Evolutionary conservation across 92 coral and sea anemone species (phyloP), one percentile per base, ranked within the genome.

Genomic region (Epizoanthus ramosus): DNA sequence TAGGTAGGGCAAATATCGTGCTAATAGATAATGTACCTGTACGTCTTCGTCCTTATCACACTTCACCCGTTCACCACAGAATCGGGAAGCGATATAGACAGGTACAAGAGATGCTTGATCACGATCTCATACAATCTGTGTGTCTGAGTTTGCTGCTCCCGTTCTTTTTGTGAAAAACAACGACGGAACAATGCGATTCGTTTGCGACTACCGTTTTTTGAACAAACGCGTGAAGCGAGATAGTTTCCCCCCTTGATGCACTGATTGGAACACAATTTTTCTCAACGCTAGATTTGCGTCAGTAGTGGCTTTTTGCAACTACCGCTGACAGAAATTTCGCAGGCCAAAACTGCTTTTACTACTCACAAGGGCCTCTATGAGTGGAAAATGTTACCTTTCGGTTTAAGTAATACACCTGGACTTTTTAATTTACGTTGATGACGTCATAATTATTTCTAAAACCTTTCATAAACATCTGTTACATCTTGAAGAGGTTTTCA

Each of bases 391-490:
- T 73, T 73, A 21, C 79, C 79, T 6, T 73, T 73, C 17, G 65
- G n/a, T n/a, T n/a, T n/a, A n/a, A n/a, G n/a, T n/a, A n/a, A n/a
- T n/a, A n/a, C n/a, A n/a, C n/a, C n/a, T n/a, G n/a, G n/a, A n/a
- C n/a, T n/a, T n/a, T n/a, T n/a, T 74, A 59, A 17, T 59, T 17
- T 59, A 67, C 17, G 68, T 68, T 16, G 85, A 80, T 16, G 76
- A 67, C 47, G 50, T 66, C 39, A n/a, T 80, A n/a, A 37, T 37
- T 37, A 0, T 37, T 37, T 37, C 43, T 6, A 37, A 83, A 68
- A 59, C 84, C 1, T 87, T 83, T 68, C 73, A 87, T 6, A 83
- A 87, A 74, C 91, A 87, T 41, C 57, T 87, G 6, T 19, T 7
- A 57, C 72, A 87, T 68, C 28, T 87, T 12, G 72, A 68, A 45